Percentiles rank a stretch among this genome's conserved stretches.
Evolutionary conservation across 2,888 invertebrate genomes (phyloP).

Genomic region (Melieria omissa): DNA sequence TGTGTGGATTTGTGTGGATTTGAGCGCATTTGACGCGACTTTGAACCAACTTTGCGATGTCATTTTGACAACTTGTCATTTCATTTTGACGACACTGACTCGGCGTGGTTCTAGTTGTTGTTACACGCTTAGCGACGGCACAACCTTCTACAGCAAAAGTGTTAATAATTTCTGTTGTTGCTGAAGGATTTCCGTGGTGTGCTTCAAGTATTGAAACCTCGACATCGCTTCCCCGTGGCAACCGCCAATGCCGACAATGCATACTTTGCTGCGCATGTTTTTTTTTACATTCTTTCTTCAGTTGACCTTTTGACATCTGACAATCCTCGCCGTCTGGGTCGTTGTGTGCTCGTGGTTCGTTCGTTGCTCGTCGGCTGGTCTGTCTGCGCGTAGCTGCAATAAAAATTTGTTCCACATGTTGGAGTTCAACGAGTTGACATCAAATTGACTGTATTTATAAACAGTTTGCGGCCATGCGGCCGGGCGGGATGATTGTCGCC

Average conservation of each 20-base stretch:
- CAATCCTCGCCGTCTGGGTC: neutral
- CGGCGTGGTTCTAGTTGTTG: neutral
- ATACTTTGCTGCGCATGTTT: constrained; percentile 3
- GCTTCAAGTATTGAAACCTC: too few relatives aligned
- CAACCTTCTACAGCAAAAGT: neutral
- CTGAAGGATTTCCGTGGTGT: too few relatives aligned
- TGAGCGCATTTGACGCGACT: too few relatives aligned
- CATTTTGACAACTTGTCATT: constrained; percentile 23
- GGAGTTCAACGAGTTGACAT: constrained; percentile 46
- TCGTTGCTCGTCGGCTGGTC: too few relatives aligned
- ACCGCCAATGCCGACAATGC: too few relatives aligned
- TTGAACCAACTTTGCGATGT: neutral
- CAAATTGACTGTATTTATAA: constrained; percentile 48
- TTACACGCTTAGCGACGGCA: neutral
- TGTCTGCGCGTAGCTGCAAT: constrained; percentile 35
- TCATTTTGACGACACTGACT: neutral
- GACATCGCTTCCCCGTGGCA: too few relatives aligned
- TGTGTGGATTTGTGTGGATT: neutral
- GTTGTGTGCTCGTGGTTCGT: neutral
- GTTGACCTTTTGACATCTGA: constrained; percentile 45
- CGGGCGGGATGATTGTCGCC: neutral
- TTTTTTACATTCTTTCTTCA: constrained; percentile 18
- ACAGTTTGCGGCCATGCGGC: constrained; percentile 29
- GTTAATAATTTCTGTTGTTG: neutral
- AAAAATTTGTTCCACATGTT: constrained; percentile 44